Evolutionary conservation across 2,888 invertebrate species (phyloP).

Genomic region (Amphipoea lucens): DNA sequence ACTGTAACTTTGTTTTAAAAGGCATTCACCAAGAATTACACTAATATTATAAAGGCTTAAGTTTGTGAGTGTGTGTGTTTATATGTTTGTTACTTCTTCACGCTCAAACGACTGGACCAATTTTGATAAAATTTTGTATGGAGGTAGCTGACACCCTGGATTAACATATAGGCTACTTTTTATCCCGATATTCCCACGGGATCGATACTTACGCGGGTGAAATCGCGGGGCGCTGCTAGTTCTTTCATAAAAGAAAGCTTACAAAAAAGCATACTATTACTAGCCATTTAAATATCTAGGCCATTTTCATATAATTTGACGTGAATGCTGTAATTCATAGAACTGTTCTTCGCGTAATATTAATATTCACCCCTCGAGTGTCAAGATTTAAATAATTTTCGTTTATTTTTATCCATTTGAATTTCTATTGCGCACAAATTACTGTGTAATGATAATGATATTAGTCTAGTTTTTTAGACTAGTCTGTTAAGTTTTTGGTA

Average conservation of each 20-base stretch:
- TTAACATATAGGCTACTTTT: no score
- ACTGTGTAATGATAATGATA: neutral
- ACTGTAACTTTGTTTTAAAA: neutral
- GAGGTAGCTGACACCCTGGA: no score
- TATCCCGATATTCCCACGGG: no score
- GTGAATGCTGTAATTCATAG: slow-evolving; percentile 45
- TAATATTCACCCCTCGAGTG: slow-evolving; percentile 61
- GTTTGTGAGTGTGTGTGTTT: no score
- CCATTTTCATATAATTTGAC: slow-evolving; percentile 23
- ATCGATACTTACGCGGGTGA: no score
- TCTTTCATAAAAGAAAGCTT: neutral
- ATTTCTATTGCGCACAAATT: slow-evolving; percentile 48
- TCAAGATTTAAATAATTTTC: slow-evolving; percentile 60
- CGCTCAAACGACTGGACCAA: no score
- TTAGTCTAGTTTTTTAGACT: slow-evolving; percentile 3
- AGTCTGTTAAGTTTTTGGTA: neutral
- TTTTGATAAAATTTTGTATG: no score
- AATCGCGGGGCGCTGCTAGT: no score
- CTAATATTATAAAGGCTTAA: no score
- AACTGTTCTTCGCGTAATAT: slow-evolving; percentile 49
- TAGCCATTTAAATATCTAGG: neutral
- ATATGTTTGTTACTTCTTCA: no score
- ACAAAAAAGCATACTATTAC: neutral
- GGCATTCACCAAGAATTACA: neutral
- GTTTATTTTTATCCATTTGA: slow-evolving; percentile 59